Evolutionary conservation across 2,888 invertebrate genomes (phyloP).

Genomic region (Agriotes lineatus): DNA sequence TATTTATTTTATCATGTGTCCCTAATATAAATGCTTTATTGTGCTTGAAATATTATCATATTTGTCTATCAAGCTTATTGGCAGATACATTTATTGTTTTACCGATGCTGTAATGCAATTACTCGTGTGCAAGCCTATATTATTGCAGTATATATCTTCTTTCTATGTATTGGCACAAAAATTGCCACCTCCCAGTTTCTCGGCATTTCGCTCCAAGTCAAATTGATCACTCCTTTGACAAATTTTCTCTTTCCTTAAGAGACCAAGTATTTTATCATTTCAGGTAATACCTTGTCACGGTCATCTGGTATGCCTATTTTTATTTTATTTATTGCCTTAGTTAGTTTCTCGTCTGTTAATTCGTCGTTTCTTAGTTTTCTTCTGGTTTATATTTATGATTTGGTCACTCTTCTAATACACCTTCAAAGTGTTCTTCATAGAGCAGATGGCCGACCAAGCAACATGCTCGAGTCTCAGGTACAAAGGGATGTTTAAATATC

Average conservation of each 20-base stretch:
- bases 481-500: no score
- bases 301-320: not conserved
- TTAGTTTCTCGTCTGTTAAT: not conserved
- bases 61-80: no score
- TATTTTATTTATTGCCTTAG: not conserved
- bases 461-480: no score
- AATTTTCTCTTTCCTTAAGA: not conserved
- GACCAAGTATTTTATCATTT: not conserved
- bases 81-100: no score
- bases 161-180: not conserved
- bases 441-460: not conserved
- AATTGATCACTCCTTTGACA: not conserved
- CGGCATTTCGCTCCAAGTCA: not conserved
- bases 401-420: not conserved
- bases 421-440: no score
- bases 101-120: no score
- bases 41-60: no score
- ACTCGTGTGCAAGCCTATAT: no score
- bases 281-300: not conserved
- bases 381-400: not conserved
- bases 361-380: not conserved
- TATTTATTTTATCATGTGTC: no score
- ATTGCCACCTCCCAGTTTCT: not conserved
- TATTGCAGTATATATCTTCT: no score
- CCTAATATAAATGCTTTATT: no score